Evolutionary conservation across 2,797 vertebrate genomes (phyloP), one percentile per base, ranked within the genome.

Genomic region (Hippoglossus hippoglossus): DNA sequence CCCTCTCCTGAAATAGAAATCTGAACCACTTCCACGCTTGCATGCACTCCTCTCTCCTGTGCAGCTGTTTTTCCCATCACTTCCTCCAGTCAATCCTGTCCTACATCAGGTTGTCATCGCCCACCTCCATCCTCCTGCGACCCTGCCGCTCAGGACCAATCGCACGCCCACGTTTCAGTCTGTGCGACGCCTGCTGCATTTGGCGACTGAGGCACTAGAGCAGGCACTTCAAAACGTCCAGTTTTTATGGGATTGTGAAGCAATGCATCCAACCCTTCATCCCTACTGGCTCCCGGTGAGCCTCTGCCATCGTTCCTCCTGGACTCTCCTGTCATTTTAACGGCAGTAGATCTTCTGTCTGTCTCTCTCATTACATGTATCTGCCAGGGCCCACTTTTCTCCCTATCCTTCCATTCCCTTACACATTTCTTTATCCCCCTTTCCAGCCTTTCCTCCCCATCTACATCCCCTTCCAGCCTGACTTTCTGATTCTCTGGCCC

Each of bases 31-130:
- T 55, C 18, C 18, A 61, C 28, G 59, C 71, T 36, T 19, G 44
- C 34, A 21, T 2, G 5, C 59, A 36, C 61, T 44, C 57, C 25
- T 21, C 57, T 71, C 62, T 50, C 19, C 66, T n/a, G 54, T 28
- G 9, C 53, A 72, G 75, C 87, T 91, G 90, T 78, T 91, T 87
- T 91, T 66, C 73, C 64, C 89, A 87, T 92, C 89, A 87, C 77
- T 80, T 73, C 73, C 73, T 80, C 9, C 64, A 70, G 78, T 84
- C 73, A 71, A 77, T 86, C 55, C 81, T 67, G 83, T 63, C 73
- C 50, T 85, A 80, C 71, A 82, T 88, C 86, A 89, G 82, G 77
- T 78, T 90, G 84, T 91, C 90, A 87, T 77, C 89, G 6, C 79
- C 87, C 64, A 10, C 61, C 67, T 67, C 39, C 50, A n/a, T 71